A percentile compares a stretch with the other conserved stretches of the same genome.
Evolutionary conservation across 2,888 invertebrate genomes (phyloP).

Genomic region (Tyria jacobaeae): DNA sequence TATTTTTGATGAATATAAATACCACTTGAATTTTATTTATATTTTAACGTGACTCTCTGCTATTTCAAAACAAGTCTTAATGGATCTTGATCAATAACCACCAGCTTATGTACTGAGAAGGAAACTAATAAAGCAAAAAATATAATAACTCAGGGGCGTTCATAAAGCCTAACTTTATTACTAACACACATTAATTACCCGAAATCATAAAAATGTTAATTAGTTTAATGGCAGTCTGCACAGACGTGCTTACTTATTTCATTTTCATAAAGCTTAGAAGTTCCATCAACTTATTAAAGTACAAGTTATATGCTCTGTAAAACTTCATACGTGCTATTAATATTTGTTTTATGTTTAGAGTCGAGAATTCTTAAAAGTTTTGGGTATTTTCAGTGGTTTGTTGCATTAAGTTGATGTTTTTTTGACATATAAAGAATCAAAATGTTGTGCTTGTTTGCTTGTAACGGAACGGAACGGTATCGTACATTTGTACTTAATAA

Average conservation of each 20-base stretch:
- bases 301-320: conserved; percentile 39
- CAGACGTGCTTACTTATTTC: conserved; percentile 33
- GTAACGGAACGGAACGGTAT: too few species aligned
- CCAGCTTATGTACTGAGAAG: neutral
- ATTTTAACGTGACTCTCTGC: too few species aligned
- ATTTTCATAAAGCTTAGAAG: conserved; percentile 35
- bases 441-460: too few species aligned
- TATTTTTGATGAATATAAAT: too few species aligned
- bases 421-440: too few species aligned
- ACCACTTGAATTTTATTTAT: too few species aligned
- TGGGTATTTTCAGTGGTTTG: neutral
- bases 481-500: too few species aligned
- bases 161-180: conserved; percentile 20
- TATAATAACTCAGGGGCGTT: conserved; percentile 11
- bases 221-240: conserved; percentile 31
- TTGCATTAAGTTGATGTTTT: neutral
- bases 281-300: conserved; percentile 53
- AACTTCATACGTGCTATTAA: conserved; percentile 46
- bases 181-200: conserved; percentile 39
- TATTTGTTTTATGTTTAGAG: conserved; percentile 20
- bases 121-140: conserved; percentile 18
- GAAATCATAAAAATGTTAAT: conserved; percentile 46
- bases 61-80: neutral
- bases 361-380: neutral
- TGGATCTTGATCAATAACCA: neutral